Evolutionary conservation across 2,113 vertebrate species (phyloP).

Genomic region (Ceuthmochares aereus): DNA sequence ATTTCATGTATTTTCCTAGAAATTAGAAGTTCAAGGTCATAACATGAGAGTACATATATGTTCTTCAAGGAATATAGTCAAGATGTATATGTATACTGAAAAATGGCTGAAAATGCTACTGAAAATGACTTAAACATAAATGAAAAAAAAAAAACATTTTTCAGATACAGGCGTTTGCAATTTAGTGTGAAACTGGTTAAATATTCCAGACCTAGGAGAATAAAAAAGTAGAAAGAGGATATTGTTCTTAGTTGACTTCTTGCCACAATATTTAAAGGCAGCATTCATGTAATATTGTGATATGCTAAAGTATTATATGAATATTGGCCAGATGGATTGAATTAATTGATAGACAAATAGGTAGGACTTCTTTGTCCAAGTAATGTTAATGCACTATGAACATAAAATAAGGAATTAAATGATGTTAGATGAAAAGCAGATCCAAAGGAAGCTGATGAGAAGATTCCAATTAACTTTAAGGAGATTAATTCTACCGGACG

Average conservation of each 20-base stretch:
- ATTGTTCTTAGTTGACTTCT: neutral
- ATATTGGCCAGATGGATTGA: neutral
- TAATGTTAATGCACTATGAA: neutral
- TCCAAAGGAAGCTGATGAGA: neutral
- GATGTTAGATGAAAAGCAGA: neutral
- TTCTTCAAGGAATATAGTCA: neutral
- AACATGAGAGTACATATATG: neutral
- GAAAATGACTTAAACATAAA: neutral
- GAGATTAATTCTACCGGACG: neutral
- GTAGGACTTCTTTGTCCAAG: neutral
- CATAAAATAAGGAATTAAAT: neutral
- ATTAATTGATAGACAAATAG: neutral
- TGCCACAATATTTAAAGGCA: neutral
- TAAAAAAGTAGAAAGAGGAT: neutral
- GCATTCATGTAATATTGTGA: neutral
- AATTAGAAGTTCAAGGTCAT: neutral
- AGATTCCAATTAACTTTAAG: neutral
- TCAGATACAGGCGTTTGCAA: neutral
- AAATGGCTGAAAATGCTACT: neutral
- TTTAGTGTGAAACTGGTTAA: neutral
- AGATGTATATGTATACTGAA: neutral
- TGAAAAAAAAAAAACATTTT: neutral
- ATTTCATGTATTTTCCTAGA: constrained; percentile 37
- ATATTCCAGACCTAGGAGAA: neutral
- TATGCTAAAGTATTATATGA: neutral